Percentiles rank a stretch among this genome's conserved stretches.
phyloP scores from a whole-genome alignment of 2,797 vertebrate genomes.

The Microtus californicus region DNA sequence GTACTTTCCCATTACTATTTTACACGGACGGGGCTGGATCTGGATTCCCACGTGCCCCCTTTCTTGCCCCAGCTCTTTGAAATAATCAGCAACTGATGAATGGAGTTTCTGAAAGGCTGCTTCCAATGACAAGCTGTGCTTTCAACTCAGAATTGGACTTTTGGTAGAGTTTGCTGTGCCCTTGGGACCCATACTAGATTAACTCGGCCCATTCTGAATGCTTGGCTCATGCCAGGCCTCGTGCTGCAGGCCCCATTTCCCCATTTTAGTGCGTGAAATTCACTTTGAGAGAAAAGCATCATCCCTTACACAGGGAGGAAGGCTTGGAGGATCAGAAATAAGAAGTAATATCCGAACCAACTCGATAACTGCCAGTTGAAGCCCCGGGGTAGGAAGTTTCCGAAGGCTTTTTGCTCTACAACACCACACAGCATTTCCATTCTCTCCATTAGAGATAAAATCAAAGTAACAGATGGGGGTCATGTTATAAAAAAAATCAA shows the following conservation, averaged over 20 bases:
- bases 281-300: background rate
- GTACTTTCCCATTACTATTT: background rate
- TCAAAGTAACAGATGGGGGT: conserved; percentile 78
- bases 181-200: background rate
- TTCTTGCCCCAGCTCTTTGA: conserved; percentile 33
- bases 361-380: background rate
- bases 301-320: background rate
- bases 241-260: rapidly evolving
- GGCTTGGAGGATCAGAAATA: background rate
- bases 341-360: background rate
- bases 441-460: conserved; percentile 40
- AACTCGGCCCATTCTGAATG: too few species aligned
- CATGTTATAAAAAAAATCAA: conserved; percentile 71
- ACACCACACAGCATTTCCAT: rapidly evolving
- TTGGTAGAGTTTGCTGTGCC: background rate
- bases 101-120: background rate
- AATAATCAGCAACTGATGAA: conserved; percentile 23
- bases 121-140: background rate
- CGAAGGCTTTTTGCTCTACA: rapidly evolving
- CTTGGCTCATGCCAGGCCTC: background rate
- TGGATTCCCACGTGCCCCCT: conserved; percentile 56
- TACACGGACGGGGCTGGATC: background rate
- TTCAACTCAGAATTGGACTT: background rate
- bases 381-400: background rate
- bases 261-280: background rate